Conservation (phyloP, 2,113 vertebrate genomes). For the Python bivittatus region DNA sequence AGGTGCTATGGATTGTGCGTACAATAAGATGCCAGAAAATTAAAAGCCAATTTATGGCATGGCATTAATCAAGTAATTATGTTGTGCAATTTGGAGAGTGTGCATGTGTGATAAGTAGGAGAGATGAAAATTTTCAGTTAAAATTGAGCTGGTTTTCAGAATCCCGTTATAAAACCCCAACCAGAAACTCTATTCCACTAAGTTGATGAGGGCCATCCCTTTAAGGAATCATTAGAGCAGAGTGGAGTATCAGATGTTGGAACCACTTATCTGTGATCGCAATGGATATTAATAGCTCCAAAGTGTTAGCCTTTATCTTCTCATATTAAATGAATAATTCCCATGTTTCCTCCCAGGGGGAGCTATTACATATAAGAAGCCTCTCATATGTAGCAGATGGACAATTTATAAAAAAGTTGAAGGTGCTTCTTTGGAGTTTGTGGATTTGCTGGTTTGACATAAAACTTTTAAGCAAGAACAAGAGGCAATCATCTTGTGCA, state of each 20-base stretch:
- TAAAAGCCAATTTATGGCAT: not conserved
- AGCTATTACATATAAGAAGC: slow-evolving; percentile 50
- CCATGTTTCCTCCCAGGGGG: slow-evolving; percentile 56
- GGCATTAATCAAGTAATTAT: not conserved
- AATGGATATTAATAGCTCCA: not conserved
- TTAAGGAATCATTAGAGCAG: not conserved
- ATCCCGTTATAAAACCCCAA: not conserved
- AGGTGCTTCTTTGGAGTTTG: not conserved
- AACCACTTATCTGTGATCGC: slow-evolving; percentile 4
- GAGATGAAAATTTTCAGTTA: not conserved
- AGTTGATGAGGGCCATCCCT: slow-evolving; percentile 3
- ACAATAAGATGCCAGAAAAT: not conserved
- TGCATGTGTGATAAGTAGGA: not conserved
- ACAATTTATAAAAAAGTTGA: not conserved
- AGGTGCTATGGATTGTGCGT: not conserved
- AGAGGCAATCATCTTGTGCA: not conserved
- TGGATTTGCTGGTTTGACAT: not conserved
- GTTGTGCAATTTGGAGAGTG: not conserved
- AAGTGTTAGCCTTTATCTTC: not conserved
- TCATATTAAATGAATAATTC: slow-evolving; percentile 17
- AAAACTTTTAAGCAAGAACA: not conserved
- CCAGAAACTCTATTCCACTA: not conserved
- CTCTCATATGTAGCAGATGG: not conserved
- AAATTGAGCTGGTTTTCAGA: not conserved
- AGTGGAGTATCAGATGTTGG: not conserved